Percentiles rank a stretch among this genome's conserved stretches.
Conservation (phyloP, 2,888 invertebrate genomes). For the Xestobium rufovillosum region DNA sequence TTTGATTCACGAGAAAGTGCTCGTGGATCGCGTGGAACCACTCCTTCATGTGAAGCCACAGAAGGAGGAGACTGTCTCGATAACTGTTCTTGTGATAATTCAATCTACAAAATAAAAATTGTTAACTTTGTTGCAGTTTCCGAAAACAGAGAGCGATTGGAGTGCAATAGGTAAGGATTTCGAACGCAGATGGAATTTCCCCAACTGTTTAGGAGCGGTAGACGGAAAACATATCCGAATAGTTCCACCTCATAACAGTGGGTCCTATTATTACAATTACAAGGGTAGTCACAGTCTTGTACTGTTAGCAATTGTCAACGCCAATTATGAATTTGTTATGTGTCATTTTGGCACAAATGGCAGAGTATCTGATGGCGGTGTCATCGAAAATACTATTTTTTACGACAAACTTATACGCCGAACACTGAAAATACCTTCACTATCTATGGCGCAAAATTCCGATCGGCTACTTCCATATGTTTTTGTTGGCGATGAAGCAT, state of each 20-base stretch:
- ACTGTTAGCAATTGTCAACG: constrained; percentile 20
- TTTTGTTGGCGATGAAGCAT: constrained; percentile 12
- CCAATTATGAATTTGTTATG: constrained; percentile 18
- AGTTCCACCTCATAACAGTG: constrained; percentile 19
- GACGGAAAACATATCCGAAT: constrained; percentile 24
- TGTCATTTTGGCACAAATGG: constrained; percentile 20
- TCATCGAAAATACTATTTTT: constrained; percentile 12
- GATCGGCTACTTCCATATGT: constrained; percentile 5
- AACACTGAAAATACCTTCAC: constrained; percentile 4
- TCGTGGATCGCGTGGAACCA: no score
- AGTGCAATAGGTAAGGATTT: constrained; percentile 1
- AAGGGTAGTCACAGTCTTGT: constrained; percentile 23
- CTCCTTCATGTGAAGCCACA: no score
- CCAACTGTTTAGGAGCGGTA: constrained; percentile 21
- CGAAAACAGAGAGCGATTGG: constrained; percentile 1
- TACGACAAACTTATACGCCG: constrained; percentile 5
- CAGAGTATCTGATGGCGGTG: constrained; percentile 23
- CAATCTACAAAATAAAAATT: no score
- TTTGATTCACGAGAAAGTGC: no score
- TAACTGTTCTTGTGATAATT: no score
- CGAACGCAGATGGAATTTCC: constrained; percentile 21
- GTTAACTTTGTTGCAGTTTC: constrained; percentile 4
- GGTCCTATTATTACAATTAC: constrained; percentile 25
- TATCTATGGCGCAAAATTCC: constrained; percentile 2
- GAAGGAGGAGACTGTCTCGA: no score